Evolutionary conservation across 2,113 vertebrate genomes (phyloP).

Genomic region (Butorides virescens): DNA sequence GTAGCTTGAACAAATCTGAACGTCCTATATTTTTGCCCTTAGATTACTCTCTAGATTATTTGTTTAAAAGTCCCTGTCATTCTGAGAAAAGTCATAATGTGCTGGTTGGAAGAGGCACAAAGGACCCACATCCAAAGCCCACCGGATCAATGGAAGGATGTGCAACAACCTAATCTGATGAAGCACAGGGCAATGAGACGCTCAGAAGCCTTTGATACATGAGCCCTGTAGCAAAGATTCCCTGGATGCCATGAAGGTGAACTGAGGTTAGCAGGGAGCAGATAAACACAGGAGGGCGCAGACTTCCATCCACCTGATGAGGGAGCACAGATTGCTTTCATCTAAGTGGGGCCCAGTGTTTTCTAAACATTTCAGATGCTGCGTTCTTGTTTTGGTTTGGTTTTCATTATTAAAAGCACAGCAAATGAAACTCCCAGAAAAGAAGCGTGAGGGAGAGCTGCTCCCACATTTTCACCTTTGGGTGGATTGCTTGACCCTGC

Average conservation of each 20-base stretch:
- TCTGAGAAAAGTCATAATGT: background rate
- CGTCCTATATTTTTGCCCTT: background rate
- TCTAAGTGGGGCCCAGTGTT: background rate
- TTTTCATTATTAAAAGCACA: slow-evolving; percentile 41
- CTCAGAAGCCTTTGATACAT: slow-evolving; percentile 47
- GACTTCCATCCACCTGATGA: slow-evolving; percentile 60
- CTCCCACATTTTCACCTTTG: slow-evolving; percentile 58
- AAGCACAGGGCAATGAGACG: background rate
- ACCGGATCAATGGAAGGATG: background rate
- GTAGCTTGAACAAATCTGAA: background rate
- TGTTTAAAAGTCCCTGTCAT: background rate
- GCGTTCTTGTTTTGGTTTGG: slow-evolving; percentile 25
- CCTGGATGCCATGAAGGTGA: slow-evolving; percentile 44
- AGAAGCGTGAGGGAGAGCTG: slow-evolving; percentile 11
- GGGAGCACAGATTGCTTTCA: slow-evolving; percentile 39
- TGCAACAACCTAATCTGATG: background rate
- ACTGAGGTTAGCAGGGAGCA: slow-evolving; percentile 47
- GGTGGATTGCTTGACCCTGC: slow-evolving; percentile 50
- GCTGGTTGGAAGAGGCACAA: background rate
- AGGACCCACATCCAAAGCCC: background rate
- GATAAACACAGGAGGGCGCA: slow-evolving; percentile 39
- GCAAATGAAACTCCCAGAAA: slow-evolving; percentile 33
- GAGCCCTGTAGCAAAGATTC: slow-evolving; percentile 53
- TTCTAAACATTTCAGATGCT: slow-evolving; percentile 33
- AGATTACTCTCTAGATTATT: background rate